A percentile compares a stretch with the other conserved stretches of the same genome.
These are phyloP conservation scores for Otocyon megalotis DNA, from an alignment of 2,113 vertebrate genomes.

Conservation along the genomic window DNA sequence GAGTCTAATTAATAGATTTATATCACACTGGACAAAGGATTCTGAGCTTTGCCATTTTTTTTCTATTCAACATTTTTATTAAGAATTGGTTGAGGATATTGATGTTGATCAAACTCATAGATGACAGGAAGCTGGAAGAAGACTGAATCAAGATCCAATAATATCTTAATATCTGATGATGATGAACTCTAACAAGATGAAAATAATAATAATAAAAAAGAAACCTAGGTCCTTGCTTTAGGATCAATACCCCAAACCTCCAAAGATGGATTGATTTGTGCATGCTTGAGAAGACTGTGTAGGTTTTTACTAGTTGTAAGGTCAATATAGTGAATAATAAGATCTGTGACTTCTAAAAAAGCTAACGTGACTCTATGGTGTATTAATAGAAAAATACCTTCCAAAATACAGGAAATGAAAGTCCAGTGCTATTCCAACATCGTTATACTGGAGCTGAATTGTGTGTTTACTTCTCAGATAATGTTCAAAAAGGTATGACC, in stretches of 20 bases:
- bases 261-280: neutral
- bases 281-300: neutral
- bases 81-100: slow-evolving; percentile 19
- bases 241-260: neutral
- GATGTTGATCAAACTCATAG: slow-evolving; percentile 57
- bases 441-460: neutral
- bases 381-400: slow-evolving; percentile 16
- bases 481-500: neutral
- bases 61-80: slow-evolving; percentile 52
- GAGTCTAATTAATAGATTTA: slow-evolving; percentile 59
- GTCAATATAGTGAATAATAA: neutral
- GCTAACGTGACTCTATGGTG: neutral
- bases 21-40: slow-evolving; percentile 32
- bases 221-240: slow-evolving; percentile 43
- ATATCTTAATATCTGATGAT: slow-evolving; percentile 30
- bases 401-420: neutral
- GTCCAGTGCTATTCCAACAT: neutral
- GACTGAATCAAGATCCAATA: neutral
- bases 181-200: slow-evolving; percentile 31
- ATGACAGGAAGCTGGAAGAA: slow-evolving; percentile 53
- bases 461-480: neutral
- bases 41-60: slow-evolving; percentile 53
- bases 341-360: neutral
- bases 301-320: neutral
- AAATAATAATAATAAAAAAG: neutral